Base-by-base conservation (phyloP, 2,888 invertebrate species). In the Scaeva pyrastri region DNA sequence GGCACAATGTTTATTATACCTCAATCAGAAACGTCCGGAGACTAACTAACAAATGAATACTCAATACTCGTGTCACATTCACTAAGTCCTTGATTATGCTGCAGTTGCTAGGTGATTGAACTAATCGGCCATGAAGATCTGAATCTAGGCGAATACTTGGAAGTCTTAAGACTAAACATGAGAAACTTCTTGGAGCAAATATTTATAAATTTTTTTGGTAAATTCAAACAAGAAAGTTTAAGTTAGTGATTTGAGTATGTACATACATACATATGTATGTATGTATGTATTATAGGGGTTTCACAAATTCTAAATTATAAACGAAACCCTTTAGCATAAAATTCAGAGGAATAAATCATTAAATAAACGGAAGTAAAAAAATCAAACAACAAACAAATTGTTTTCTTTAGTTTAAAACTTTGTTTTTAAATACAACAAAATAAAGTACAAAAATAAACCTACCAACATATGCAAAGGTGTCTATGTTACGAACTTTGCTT, bases 11-110 rank as follows among this genome's bases (percentile, higher is more conserved):
- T 39, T 16, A n/a, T 52, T 48, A 19, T 64, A 60, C 10, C 12
- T 48, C 11, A 7, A 43, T n/a, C 48, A 72, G n/a, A 55, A 36
- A 55, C 7, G 55, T 72, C 48, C 50, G 26, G 56, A 58, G 48
- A 41, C 39, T 48, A 48, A 12, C n/a, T 21, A 55, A n/a, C 45
- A 21, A 55, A 36, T 56, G 19, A 48, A 75, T 45, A 12, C 23
- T 16, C 26, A 45, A 64, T 39, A 48, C 71, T 64, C 48, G 39
- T 72, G 68, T 60, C 68, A 43, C 60, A 80, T 70, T 79, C 26
- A 70, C 60, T 52, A 45, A 62, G 70, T 70, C 62, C 70, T 62
- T 75, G 73, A 79, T 66, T 64, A 45, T 43, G 41, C 19, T 23
- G 19, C 21, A 66, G 39, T 45, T 31, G 39, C 11, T 14, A 16